Percentiles rank a stretch among this genome's conserved stretches.
Evolutionary conservation across 2,888 invertebrate genomes (phyloP).

Genomic region (Phragmatobia fuliginosa): DNA sequence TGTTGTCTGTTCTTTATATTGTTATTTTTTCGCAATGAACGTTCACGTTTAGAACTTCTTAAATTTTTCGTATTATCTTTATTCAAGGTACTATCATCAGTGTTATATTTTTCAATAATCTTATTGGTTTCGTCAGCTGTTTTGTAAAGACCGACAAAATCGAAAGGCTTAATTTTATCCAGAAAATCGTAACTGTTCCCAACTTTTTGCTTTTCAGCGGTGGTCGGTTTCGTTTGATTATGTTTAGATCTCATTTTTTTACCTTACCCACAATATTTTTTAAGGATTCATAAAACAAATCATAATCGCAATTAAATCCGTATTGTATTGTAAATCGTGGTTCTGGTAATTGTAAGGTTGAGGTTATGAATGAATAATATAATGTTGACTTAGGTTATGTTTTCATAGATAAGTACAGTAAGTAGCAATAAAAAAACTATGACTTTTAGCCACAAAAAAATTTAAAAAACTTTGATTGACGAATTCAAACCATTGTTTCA

Average conservation of each 20-base stretch:
- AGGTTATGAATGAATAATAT: constrained; percentile 47
- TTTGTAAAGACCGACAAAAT: constrained; percentile 72
- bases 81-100: constrained; percentile 34
- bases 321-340: constrained; percentile 14
- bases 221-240: constrained; percentile 50
- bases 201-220: constrained; percentile 48
- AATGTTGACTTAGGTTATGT: constrained; percentile 14
- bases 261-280: constrained; percentile 25
- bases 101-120: constrained; percentile 50
- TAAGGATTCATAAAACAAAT: constrained; percentile 33
- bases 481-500: background rate
- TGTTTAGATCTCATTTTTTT: constrained; percentile 68
- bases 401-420: constrained; percentile 1
- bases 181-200: constrained; percentile 25
- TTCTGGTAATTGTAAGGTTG: constrained; percentile 7
- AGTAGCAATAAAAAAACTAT: no score
- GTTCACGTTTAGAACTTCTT: constrained; percentile 49
- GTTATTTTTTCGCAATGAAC: constrained; percentile 57
- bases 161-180: constrained; percentile 41
- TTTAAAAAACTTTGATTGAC: background rate
- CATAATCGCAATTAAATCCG: constrained; percentile 35
- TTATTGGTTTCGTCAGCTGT: constrained; percentile 62
- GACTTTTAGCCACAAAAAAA: background rate
- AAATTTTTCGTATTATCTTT: constrained; percentile 42
- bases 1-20: constrained; percentile 54